Conservation (phyloP, 2,888 invertebrate genomes). For the Ectemnius continuus region DNA sequence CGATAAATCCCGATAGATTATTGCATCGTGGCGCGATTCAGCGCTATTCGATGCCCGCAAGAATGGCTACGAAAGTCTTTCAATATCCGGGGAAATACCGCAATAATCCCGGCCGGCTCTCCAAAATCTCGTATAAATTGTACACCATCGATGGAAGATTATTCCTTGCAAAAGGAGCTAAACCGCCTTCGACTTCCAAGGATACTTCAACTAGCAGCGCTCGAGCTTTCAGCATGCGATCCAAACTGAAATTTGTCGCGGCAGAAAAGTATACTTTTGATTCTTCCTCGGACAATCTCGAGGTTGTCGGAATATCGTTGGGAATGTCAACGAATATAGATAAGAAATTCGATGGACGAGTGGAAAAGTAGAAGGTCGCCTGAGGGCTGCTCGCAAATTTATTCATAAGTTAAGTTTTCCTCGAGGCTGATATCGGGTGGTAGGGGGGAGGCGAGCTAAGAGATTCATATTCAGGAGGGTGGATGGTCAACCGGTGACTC, state of each 20-base stretch:
- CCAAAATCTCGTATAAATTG: background rate
- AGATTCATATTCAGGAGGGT: constrained; percentile 22
- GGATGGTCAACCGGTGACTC: constrained; percentile 37
- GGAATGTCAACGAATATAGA: too few relatives aligned
- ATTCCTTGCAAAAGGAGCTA: too few relatives aligned
- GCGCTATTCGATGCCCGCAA: constrained; percentile 13
- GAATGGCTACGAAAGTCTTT: constrained; percentile 1
- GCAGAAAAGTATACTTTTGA: background rate
- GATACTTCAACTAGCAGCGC: too few relatives aligned
- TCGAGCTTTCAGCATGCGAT: too few relatives aligned
- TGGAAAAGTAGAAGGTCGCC: too few relatives aligned
- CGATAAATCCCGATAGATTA: constrained; percentile 42
- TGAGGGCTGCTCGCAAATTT: constrained; percentile 20
- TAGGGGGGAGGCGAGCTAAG: background rate
- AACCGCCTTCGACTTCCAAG: too few relatives aligned
- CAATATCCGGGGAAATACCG: constrained; percentile 29
- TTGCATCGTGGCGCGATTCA: constrained; percentile 19
- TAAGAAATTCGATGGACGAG: too few relatives aligned
- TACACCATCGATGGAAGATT: too few relatives aligned
- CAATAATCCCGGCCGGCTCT: constrained; percentile 15
- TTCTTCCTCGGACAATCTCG: too few relatives aligned
- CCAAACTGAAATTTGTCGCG: background rate
- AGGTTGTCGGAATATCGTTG: too few relatives aligned
- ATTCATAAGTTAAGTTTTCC: constrained; percentile 14
- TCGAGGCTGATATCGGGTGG: background rate